These are phyloP conservation scores for Anarrhichthys ocellatus DNA, from an alignment of 2,113 vertebrate species.

Conservation along the genomic window DNA sequence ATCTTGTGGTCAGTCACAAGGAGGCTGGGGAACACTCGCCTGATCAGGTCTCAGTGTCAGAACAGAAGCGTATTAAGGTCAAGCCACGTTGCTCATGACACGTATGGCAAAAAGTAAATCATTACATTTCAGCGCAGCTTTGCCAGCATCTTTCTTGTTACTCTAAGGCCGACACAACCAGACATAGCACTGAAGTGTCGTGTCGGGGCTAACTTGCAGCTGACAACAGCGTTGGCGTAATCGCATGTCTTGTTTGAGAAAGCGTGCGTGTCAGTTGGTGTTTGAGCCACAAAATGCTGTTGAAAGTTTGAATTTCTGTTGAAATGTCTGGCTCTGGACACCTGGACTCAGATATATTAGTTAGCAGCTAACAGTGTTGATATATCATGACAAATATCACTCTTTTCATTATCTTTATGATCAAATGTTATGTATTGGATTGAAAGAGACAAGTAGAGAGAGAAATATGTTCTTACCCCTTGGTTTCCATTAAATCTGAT, in stretches of 20 bases:
- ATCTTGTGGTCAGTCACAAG: neutral
- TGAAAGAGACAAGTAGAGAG: neutral
- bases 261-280: neutral
- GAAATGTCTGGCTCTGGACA: neutral
- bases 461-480: conserved; percentile 88
- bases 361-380: neutral
- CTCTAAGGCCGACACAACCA: neutral
- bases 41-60: neutral
- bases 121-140: conserved; percentile 3
- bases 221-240: conserved; percentile 8
- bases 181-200: conserved; percentile 9
- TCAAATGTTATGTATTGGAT: neutral
- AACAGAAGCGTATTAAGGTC: conserved; percentile 5
- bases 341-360: neutral
- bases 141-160: conserved; percentile 2
- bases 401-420: neutral
- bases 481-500: conserved; percentile 96
- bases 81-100: conserved; percentile 15
- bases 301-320: neutral
- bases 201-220: neutral
- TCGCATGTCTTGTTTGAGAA: neutral
- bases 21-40: neutral
- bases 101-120: conserved; percentile 13
- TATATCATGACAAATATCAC: neutral
- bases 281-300: conserved; percentile 1